A percentile compares a stretch with the other conserved stretches of the same genome.
These are phyloP conservation scores for Melanchra persicariae DNA, from an alignment of 2,888 invertebrate species.

Conservation along the genomic window DNA sequence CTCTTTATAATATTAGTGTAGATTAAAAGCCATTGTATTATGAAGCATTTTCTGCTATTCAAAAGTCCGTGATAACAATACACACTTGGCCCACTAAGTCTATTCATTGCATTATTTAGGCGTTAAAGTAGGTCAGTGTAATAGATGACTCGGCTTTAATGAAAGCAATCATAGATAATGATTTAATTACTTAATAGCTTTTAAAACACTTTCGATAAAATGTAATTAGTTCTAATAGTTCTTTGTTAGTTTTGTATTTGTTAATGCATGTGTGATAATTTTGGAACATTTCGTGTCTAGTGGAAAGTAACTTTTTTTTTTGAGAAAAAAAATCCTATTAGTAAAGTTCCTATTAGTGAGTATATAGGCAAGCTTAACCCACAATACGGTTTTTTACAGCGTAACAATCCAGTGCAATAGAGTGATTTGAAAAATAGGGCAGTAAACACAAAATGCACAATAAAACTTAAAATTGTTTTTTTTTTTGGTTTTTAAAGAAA, in stretches of 20 bases:
- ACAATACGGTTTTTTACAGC: no score
- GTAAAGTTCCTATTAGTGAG: no score
- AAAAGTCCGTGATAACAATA: slow-evolving; percentile 2
- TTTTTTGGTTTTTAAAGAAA: no score
- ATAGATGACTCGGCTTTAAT: slow-evolving; percentile 52
- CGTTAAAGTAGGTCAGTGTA: slow-evolving; percentile 48
- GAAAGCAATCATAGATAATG: slow-evolving; percentile 59
- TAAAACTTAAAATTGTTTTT: no score
- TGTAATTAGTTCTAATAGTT: slow-evolving; percentile 47
- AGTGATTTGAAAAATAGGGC: no score
- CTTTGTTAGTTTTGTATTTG: slow-evolving; percentile 22
- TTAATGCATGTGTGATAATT: background rate
- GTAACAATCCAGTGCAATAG: no score
- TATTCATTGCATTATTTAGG: slow-evolving; percentile 38
- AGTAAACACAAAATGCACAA: no score
- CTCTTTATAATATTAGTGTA: no score
- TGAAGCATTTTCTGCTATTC: no score
- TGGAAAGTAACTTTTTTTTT: background rate
- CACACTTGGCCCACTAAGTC: slow-evolving; percentile 10
- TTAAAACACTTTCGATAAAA: slow-evolving; percentile 49
- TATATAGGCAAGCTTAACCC: no score
- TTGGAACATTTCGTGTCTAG: background rate
- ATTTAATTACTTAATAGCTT: slow-evolving; percentile 65
- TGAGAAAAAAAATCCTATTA: no score
- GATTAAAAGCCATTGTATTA: no score